Base-by-base conservation (phyloP, 92 coral and sea anemone genomes). In the Phenganax marumi region DNA sequence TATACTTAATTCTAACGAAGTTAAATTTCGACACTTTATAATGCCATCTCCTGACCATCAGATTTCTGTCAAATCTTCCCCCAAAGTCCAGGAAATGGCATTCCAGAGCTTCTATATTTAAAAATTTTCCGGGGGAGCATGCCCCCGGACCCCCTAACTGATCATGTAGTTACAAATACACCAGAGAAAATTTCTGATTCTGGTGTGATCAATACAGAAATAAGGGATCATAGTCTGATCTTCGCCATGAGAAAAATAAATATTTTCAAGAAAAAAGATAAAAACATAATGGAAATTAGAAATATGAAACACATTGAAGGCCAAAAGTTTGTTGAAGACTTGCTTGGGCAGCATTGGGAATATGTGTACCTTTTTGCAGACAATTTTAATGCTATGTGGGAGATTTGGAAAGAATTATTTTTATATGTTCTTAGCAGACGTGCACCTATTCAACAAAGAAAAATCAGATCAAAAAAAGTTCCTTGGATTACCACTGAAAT, bases 171-270 rank as follows among this genome's bases (percentile, higher is more conserved):
- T 16, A 66, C 73, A 11, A 66, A 66, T 66, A 39, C 43, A 6
- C 73, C 73, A 8, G 26, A 71, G n/a, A 71, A 71, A 71, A 71
- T 71, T 11, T 47, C 76, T 1, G 24, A 46, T n/a, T 71, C 55
- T 71, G 76, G 76, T 71, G 55, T 71, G 10, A 49, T 71, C 48
- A 52, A 71, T 22, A 71, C 76, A 3, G 76, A 55, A 1, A 46
- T 71, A 0, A 71, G 76, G 43, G 56, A 71, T 39, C 76, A 71
- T 22, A 71, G 76, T 71, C 48, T 71, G 16, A 19, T 71, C n/a
- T 71, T 47, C 48, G 55, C 54, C 5, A 51, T 71, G 2, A 71
- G 76, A 22, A 71, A 71, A 3, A 43, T 71, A 0, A 1, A 10
- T 19, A 12, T 51, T n/a, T 3, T 12, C 8, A 14, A 47, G 17